Percentiles rank a stretch among this genome's conserved stretches.
Conservation (phyloP, 2,888 invertebrate genomes). For the Morpho achilles region DNA sequence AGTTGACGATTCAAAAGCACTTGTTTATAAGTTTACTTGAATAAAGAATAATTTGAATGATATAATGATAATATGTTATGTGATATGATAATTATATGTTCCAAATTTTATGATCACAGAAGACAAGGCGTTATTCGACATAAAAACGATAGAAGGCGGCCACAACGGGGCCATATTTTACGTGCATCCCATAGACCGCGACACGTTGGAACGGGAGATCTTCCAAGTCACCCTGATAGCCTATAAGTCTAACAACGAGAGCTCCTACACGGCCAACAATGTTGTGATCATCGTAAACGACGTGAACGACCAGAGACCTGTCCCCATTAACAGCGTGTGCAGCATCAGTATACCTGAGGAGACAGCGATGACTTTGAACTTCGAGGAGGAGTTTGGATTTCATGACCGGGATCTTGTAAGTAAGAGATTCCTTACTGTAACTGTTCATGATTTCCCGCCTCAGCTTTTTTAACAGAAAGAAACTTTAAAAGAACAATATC, state of each 20-base stretch:
- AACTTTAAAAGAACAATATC: too few relatives aligned
- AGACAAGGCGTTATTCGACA: slow-evolving; percentile 53
- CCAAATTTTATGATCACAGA: slow-evolving; percentile 13
- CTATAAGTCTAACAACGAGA: slow-evolving; percentile 56
- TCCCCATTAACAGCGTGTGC: slow-evolving; percentile 54
- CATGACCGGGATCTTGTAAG: slow-evolving; percentile 76
- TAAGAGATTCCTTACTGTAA: background rate
- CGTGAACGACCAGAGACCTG: slow-evolving; percentile 83
- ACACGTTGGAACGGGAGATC: slow-evolving; percentile 60
- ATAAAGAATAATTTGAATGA: too few relatives aligned
- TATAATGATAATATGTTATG: too few relatives aligned
- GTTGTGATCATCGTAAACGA: slow-evolving; percentile 73
- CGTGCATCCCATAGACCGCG: slow-evolving; percentile 67
- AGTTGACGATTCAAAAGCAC: too few relatives aligned
- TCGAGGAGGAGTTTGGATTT: slow-evolving; percentile 69
- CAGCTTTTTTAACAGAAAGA: too few relatives aligned
- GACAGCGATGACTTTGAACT: slow-evolving; percentile 65
- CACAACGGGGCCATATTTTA: slow-evolving; percentile 49
- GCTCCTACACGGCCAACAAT: slow-evolving; percentile 44
- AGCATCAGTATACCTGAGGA: slow-evolving; percentile 71
- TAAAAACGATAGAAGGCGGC: slow-evolving; percentile 50
- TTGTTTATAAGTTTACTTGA: too few relatives aligned
- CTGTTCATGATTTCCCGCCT: too few relatives aligned
- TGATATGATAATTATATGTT: too few relatives aligned
- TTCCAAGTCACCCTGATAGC: slow-evolving; percentile 69